Conservation (phyloP, 2,113 vertebrate species). For the Felis chaus region DNA sequence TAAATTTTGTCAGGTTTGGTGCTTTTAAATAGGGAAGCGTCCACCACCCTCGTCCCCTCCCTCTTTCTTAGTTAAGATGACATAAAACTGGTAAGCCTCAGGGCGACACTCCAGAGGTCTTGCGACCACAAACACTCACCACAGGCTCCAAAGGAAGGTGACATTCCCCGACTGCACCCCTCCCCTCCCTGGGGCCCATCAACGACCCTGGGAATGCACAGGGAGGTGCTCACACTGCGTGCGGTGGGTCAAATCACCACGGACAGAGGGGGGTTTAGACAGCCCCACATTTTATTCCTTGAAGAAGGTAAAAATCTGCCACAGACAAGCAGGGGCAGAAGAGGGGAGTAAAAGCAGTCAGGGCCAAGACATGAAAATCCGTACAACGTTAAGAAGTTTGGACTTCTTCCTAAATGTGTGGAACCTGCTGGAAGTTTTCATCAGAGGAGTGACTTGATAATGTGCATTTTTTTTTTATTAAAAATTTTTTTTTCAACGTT, state of each 20-base stretch:
- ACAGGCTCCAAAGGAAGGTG: background rate
- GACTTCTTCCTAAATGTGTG: background rate
- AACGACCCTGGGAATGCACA: too few relatives aligned
- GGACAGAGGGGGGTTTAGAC: background rate
- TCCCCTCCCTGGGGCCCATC: background rate
- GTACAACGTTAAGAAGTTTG: background rate
- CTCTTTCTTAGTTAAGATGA: background rate
- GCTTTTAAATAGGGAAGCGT: conserved; percentile 28
- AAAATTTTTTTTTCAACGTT: too few relatives aligned
- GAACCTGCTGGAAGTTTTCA: background rate
- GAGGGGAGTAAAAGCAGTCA: background rate
- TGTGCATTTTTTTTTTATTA: background rate
- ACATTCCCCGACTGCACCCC: background rate
- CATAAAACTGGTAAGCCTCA: background rate
- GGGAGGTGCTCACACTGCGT: too few relatives aligned
- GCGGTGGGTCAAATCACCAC: background rate
- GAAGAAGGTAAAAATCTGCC: background rate
- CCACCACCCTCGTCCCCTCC: background rate
- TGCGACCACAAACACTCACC: background rate
- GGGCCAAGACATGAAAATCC: background rate
- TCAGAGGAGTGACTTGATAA: background rate
- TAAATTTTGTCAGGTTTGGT: conserved; percentile 77
- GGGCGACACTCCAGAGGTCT: background rate
- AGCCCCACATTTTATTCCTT: background rate
- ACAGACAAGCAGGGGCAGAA: background rate